Base-by-base conservation (phyloP, 2,888 invertebrate species). In the Thecophora atra region DNA sequence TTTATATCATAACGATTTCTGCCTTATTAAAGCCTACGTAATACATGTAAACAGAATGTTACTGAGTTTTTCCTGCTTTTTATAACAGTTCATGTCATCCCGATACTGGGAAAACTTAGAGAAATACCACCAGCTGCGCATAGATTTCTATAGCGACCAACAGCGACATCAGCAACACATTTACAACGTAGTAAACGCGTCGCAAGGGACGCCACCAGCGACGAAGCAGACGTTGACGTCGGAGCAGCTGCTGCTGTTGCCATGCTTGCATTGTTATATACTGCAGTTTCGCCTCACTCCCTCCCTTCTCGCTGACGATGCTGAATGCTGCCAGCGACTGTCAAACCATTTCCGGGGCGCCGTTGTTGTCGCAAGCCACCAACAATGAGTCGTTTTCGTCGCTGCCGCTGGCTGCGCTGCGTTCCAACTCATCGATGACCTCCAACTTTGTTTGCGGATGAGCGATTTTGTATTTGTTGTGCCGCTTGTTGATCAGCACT, bases 301-400 rank as follows among this genome's bases (percentile, higher is more conserved):
- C n/a, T n/a, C n/a, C 37, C 13, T 69, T 47, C 13, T 30, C 26
- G 24, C 28, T 7, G 28, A 15, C 47, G 65, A 7, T 51, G 65
- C 24, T 24, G 67, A 24, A 15, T 58, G 51, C n/a, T n/a, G n/a
- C 65, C 75, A 80, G 82, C 83, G 84, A 83, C 82, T 85, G 86
- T 87, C 87, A 87, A 84, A 87, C 86, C 76, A 87, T 86, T 82
- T 83, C 78, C 73, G 83, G 82, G 28, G 85, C 84, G 3, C 28
- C 13, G 77, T 83, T 83, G 78, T 84, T 86, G 73, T 87, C 86
- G 76, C 86, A 87, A 47, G 85, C 86, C 72, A 87, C 87, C 74
- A 87, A 76, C 75, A 87, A 78, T 0, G 87, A 87, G 73, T 87
- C 87, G 74, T 87, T 84, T 75, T 87, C 87, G 63, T 87, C 87